Base-by-base conservation (phyloP, 2,797 vertebrate species). In the Pampus argenteus region DNA sequence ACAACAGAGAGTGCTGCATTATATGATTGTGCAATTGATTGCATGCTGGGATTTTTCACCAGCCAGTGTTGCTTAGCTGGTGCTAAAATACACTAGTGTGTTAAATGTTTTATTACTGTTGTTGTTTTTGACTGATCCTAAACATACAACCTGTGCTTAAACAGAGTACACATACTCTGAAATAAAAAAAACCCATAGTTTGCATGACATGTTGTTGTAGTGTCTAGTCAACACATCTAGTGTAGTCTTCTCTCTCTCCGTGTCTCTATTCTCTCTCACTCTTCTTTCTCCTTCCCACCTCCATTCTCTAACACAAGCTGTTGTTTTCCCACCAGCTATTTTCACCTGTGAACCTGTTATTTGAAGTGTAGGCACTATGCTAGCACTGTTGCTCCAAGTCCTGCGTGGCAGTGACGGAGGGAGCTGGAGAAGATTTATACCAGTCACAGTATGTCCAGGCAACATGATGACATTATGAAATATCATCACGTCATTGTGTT, bases 341-440 rank as follows among this genome's bases (percentile, higher is more conserved):
- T 34, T 76, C 66, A 71, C 71, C 50, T 45, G 42, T 62, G 26
- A 59, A 55, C 29, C 44, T 26, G 45, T 67, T 34, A 29, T 57
- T 71, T 59, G 20, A 69, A 73, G 48, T 26, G 64, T 29, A 44
- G 55, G 18, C 10, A 10, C 31, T 68, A 20, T 66, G 45, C 62
- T 66, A n/a, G 51, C 17, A 48, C 38, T 6, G 55, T 70, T 73
- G 76, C 79, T 74, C 76, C 57, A 71, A 63, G 61, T 49, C 48
- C 47, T 44, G 61, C 51, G 17, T 65, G 10, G 14, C 61, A 4
- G 52, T 69, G 56, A 70, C 49, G 38, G 52, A 58, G 28, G 1
- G 38, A 5, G 14, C 29, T 61, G 36, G 29, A 63, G 23, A 18
- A 48, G 50, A 34, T 74, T 73, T 22, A 11, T 45, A 17, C 5